These are phyloP conservation scores for Sphenopsis melanotis DNA, from an alignment of 2,797 vertebrate species.

Conservation along the genomic window DNA sequence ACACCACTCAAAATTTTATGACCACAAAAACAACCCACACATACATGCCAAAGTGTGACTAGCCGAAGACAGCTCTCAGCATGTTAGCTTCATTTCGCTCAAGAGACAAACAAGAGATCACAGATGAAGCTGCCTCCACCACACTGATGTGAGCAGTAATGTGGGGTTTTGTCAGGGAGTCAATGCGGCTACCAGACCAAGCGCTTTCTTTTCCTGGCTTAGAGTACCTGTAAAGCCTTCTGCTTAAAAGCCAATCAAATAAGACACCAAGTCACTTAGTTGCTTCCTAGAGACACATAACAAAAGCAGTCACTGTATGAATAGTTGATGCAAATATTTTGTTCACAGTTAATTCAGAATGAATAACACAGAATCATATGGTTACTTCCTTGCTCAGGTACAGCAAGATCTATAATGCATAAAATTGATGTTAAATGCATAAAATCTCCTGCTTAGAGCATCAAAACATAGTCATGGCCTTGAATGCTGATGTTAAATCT, in stretches of 20 bases:
- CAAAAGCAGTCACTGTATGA: slow-evolving; percentile 1
- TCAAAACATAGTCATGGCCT: slow-evolving; percentile 38
- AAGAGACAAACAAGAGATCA: slow-evolving; percentile 65
- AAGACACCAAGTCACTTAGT: slow-evolving; percentile 25
- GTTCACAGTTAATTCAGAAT: slow-evolving; percentile 48
- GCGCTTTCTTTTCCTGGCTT: neutral
- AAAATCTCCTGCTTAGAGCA: slow-evolving; percentile 57
- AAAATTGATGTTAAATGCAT: slow-evolving; percentile 64
- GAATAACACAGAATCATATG: slow-evolving; percentile 20
- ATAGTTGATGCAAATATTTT: slow-evolving; percentile 29
- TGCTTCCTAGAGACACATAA: slow-evolving; percentile 31
- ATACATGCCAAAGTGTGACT: slow-evolving; percentile 57
- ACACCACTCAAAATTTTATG: slow-evolving; percentile 60
- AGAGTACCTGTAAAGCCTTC: neutral
- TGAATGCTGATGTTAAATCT: slow-evolving; percentile 50
- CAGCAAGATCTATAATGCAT: slow-evolving; percentile 20
- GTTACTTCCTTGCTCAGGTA: neutral
- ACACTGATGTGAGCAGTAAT: slow-evolving; percentile 13
- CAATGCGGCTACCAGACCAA: neutral
- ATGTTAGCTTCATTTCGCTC: slow-evolving; percentile 59
- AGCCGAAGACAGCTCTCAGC: slow-evolving; percentile 62
- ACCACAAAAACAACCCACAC: slow-evolving; percentile 62
- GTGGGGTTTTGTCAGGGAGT: slow-evolving; percentile 36
- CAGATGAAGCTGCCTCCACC: slow-evolving; percentile 54
- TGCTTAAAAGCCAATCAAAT: slow-evolving; percentile 55